Evolutionary conservation across 1,140 invertebrate genomes (phyloP), one percentile per base, ranked within the genome.

Genomic region (Cydia amplana): DNA sequence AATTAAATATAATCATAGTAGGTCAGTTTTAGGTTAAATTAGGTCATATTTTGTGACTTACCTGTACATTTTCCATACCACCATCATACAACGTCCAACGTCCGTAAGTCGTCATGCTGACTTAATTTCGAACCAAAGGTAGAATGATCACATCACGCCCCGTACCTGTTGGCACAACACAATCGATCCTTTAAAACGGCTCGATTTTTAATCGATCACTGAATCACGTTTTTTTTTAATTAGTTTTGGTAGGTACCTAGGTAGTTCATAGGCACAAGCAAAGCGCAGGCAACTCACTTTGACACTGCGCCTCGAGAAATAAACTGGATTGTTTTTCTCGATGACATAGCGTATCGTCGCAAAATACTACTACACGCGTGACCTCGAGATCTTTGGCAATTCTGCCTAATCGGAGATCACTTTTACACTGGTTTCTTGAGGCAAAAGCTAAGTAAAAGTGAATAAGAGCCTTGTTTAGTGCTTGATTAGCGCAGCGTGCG

Each of bases 401-500:
- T 23, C 4, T 60, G 0, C 7, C 2, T 60, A 23, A 60, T 60
- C 55, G 10, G 55, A 60, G 55, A 60, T 60, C 20, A 23, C 14
- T 23, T 20, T 23, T 60, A 20, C 3, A 51, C 55, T 60, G 55
- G 55, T 60, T 60, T 4, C 20, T 0, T 10, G 55, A 60, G 20
- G 20, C 55, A 23, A 60, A 10, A 10, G 55, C 9, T 18, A 23
- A 23, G 20, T 60, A 60, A 23, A 60, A 23, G 20, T 20, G 55
- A 60, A 60, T 60, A 60, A 20, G 20, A 23, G n/a, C 20, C 9
- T n/a, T 86, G 82, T 91, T 92, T 92, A 91, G 88, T 86, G 89
- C 87, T 89, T 91, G 84, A 91, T 92, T 91, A 92, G 88, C 89
- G 84, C 82, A 85, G 88, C 88, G 84, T 91, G 86, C 86, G 89